These are phyloP conservation scores for Branchellion lobata DNA, from an alignment of 2,888 invertebrate species.

Conservation along the genomic window DNA sequence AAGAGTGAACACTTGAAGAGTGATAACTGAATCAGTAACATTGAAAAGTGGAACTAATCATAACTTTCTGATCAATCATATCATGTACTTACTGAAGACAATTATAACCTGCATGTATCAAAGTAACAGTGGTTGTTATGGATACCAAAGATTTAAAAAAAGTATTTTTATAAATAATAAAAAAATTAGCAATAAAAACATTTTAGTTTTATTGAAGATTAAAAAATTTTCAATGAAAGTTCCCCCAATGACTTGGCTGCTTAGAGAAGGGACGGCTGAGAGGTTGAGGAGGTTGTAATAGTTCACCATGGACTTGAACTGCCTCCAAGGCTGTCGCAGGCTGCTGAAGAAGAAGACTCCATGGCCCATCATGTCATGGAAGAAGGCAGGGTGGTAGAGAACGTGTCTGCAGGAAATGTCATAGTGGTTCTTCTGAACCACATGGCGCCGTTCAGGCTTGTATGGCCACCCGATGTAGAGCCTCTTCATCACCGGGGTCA, in stretches of 20 bases:
- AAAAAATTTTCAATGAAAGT: neutral
- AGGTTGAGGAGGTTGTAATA: conserved; percentile 57
- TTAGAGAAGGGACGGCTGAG: conserved; percentile 8
- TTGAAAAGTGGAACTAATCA: no score
- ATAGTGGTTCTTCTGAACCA: conserved; percentile 55
- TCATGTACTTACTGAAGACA: no score
- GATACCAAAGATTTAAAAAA: no score
- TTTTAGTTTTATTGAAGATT: neutral
- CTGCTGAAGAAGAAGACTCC: conserved; percentile 54
- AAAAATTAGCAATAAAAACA: neutral
- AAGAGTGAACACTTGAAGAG: no score
- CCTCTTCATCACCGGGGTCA: conserved; percentile 55
- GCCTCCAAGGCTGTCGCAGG: conserved; percentile 57
- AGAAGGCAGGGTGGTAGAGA: conserved; percentile 55
- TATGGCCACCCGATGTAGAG: conserved; percentile 61
- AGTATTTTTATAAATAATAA: neutral
- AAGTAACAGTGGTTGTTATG: no score
- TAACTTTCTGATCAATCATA: no score
- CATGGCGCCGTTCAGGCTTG: conserved; percentile 54
- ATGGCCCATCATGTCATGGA: conserved; percentile 56
- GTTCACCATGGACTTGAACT: conserved; percentile 57
- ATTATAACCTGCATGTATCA: no score
- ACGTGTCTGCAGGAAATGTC: conserved; percentile 59
- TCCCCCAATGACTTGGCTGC: neutral
- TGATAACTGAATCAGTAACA: no score